Base-by-base conservation (phyloP, 2,888 invertebrate genomes). In the Chrysodeixis includens region DNA sequence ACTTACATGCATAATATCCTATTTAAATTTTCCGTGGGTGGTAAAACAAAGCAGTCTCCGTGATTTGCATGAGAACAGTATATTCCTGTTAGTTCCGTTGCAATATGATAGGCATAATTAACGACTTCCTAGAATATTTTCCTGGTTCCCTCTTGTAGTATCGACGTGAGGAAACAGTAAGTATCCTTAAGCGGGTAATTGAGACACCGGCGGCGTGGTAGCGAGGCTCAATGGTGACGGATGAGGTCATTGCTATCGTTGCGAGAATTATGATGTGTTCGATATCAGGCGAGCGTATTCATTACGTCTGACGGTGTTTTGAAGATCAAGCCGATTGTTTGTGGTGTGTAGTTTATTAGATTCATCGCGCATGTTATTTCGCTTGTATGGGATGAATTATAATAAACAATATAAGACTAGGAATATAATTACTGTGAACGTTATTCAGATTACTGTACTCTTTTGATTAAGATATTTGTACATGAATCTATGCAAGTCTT, bases 161-260 rank as follows among this genome's bases (percentile, higher is more conserved):
- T 40, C 56, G 20, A 30, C 62, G 46, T 59, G 64, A 72, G 86
- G 87, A 86, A 86, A 78, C 64, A 49, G 26, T 61, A 52, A 74
- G 69, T 81, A 72, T 81, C 83, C 83, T 84, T 78, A 86, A 83
- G 76, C 74, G 77, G 62, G 68, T 85, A 86, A 88, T 87, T 87
- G 84, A 73, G 68, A 84, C 64, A 66, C 85, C 59, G 63, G 61
- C 61, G 66, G 74, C 83, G 84, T n/a, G n/a, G n/a, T n/a, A n/a
- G n/a, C 85, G 58, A 71, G 71, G 76, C 78, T 82, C 83, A 84
- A 81, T 81, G 80, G 62, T 71, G 76, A 60, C 60, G 32, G 26
- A 6, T 70, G 76, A 85, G 84, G 84, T 80, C 82, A 65, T 56
- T 76, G 62, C 49, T 66, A 70, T 60, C 61, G 68, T 60, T 56